Evolutionary conservation across 1,140 invertebrate genomes (phyloP).

Genomic region (Trichogramma pretiosum): DNA sequence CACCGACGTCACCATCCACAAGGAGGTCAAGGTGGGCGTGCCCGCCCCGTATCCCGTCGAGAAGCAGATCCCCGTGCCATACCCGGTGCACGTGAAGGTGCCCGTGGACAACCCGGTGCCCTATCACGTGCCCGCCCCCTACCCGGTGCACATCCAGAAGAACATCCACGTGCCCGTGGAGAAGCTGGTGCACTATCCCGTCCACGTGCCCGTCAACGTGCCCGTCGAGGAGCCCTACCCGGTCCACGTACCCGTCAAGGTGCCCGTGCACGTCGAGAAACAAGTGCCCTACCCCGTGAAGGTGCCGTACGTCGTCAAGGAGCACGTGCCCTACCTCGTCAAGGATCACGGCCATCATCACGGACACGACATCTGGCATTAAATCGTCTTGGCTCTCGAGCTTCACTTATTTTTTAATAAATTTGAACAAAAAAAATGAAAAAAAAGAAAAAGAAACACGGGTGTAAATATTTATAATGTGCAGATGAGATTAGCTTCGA

Average conservation of each 20-base stretch:
- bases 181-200: conserved; percentile 46
- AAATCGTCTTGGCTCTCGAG: too few relatives aligned
- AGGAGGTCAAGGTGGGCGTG: conserved; percentile 42
- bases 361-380: too few relatives aligned
- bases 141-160: conserved; percentile 44
- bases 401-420: too few relatives aligned
- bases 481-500: too few relatives aligned
- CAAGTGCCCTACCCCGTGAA: conserved; percentile 38
- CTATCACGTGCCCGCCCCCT: conserved; percentile 47
- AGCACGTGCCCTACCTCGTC: conserved; percentile 38
- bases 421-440: too few relatives aligned
- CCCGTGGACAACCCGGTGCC: conserved; percentile 49
- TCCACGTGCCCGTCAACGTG: conserved; percentile 51
- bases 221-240: conserved; percentile 41
- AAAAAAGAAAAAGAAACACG: too few relatives aligned
- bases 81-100: conserved; percentile 39
- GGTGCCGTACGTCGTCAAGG: conserved; percentile 37
- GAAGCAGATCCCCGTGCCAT: conserved; percentile 37
- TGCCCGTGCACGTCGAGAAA: conserved; percentile 33
- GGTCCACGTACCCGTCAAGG: conserved; percentile 31
- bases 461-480: too few relatives aligned
- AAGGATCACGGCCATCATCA: conserved; percentile 42
- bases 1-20: conserved; percentile 40
- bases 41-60: conserved; percentile 43
- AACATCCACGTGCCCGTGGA: conserved; percentile 48